A percentile compares a stretch with the other conserved stretches of the same genome.
Evolutionary conservation across 2,113 vertebrate genomes (phyloP).

Genomic region (Varanus salvator): DNA sequence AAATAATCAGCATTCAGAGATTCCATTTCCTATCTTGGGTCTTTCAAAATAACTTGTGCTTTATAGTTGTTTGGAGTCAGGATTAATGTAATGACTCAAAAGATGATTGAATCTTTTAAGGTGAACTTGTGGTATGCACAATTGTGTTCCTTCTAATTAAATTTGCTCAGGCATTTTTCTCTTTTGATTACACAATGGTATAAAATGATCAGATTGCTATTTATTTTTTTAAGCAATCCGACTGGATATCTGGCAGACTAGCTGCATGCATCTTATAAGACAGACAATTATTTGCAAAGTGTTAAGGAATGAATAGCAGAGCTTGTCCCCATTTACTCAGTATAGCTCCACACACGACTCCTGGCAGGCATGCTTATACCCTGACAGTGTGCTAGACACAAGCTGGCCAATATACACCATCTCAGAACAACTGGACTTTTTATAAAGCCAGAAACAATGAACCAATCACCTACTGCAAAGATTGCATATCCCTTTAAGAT

Average conservation of each 20-base stretch:
- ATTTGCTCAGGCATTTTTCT: slow-evolving; percentile 52
- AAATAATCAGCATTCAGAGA: slow-evolving; percentile 63
- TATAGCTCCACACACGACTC: neutral
- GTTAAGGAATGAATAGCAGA: neutral
- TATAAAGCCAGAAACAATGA: neutral
- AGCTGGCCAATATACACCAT: too few species aligned
- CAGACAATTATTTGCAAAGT: neutral
- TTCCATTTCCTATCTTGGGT: slow-evolving; percentile 70
- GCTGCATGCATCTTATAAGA: slow-evolving; percentile 2
- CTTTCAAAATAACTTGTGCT: slow-evolving; percentile 72
- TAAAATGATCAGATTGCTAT: slow-evolving; percentile 40
- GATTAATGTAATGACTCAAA: slow-evolving; percentile 64
- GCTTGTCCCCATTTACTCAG: neutral
- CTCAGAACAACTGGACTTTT: neutral
- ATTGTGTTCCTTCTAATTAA: slow-evolving; percentile 47
- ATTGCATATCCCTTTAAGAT: neutral
- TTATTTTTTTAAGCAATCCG: neutral
- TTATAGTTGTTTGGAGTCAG: slow-evolving; percentile 72
- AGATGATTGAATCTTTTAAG: slow-evolving; percentile 51
- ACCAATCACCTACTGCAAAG: neutral
- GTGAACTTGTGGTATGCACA: slow-evolving; percentile 55
- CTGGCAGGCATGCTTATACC: neutral
- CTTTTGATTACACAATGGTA: slow-evolving; percentile 42
- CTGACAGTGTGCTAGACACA: neutral
- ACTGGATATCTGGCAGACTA: neutral